Conservation (phyloP, 92 coral and sea anemone species). For the Epizoanthus scotinus region DNA sequence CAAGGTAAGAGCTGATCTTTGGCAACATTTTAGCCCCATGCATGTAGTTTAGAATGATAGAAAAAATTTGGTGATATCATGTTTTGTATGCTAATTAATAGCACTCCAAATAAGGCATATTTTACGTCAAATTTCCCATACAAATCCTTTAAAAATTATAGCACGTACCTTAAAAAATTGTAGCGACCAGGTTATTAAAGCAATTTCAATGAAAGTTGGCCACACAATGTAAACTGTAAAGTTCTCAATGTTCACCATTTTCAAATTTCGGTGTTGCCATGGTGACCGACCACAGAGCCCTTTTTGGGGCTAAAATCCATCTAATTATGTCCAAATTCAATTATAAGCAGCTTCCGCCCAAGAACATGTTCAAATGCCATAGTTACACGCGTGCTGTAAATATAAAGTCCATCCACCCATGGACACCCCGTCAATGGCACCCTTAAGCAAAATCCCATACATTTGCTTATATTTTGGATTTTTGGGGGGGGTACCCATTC, state of each 20-base stretch:
- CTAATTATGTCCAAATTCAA: neutral
- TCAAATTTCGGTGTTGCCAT: slow-evolving; percentile 11
- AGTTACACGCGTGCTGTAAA: slow-evolving; percentile 14
- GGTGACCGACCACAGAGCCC: slow-evolving; percentile 9
- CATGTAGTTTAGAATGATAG: slow-evolving; percentile 1
- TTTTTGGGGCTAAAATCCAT: neutral
- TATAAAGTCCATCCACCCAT: neutral
- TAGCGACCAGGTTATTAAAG: slow-evolving; percentile 4
- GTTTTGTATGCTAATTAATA: neutral
- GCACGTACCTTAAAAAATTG: no score
- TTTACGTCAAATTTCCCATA: neutral
- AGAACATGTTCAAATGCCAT: slow-evolving; percentile 8
- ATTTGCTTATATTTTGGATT: no score
- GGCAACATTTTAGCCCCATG: neutral
- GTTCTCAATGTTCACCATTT: neutral
- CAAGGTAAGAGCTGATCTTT: neutral
- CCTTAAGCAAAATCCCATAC: no score
- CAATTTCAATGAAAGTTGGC: slow-evolving; percentile 6
- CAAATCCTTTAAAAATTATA: slow-evolving; percentile 6
- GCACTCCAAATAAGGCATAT: neutral
- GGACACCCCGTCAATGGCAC: slow-evolving; percentile 4
- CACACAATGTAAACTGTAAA: neutral
- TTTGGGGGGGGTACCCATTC: no score
- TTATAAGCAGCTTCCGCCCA: neutral
- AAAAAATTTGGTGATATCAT: slow-evolving; percentile 1